These are phyloP conservation scores for Myripristis jacobus DNA, from an alignment of 2,797 vertebrate genomes.

Conservation along the genomic window DNA sequence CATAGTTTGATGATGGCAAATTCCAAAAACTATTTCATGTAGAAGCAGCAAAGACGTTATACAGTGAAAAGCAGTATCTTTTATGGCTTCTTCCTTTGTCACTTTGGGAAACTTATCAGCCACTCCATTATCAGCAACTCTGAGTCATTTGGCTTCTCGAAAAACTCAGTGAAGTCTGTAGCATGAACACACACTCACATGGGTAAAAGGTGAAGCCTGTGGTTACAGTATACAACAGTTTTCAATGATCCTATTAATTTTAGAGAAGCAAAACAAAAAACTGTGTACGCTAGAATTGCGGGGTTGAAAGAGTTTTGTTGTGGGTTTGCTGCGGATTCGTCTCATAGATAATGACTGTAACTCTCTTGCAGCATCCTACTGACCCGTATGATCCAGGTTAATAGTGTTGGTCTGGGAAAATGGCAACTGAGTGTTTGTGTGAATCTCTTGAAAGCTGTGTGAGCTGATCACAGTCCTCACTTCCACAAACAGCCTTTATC, in stretches of 20 bases:
- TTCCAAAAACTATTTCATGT: background rate
- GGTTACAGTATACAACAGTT: background rate
- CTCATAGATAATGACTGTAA: background rate
- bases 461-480: slow-evolving; percentile 46
- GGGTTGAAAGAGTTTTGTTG: slow-evolving; percentile 3
- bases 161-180: slow-evolving; percentile 6
- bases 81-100: background rate
- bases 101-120: slow-evolving; percentile 7
- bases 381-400: slow-evolving; percentile 23
- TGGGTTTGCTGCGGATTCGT: slow-evolving; percentile 3
- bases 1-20: background rate
- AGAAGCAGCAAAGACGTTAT: background rate
- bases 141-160: slow-evolving; percentile 15
- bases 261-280: no score
- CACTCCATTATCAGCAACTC: slow-evolving; percentile 19
- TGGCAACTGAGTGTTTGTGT: slow-evolving; percentile 31
- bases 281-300: background rate
- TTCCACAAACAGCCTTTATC: slow-evolving; percentile 70
- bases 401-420: slow-evolving; percentile 33
- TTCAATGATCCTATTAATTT: background rate
- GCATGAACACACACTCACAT: background rate
- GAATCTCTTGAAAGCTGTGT: slow-evolving; percentile 53
- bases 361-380: background rate
- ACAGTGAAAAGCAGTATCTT: background rate
- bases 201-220: slow-evolving; percentile 7